Base-by-base conservation (phyloP, 2,113 vertebrate species). In the Galemys pyrenaicus region DNA sequence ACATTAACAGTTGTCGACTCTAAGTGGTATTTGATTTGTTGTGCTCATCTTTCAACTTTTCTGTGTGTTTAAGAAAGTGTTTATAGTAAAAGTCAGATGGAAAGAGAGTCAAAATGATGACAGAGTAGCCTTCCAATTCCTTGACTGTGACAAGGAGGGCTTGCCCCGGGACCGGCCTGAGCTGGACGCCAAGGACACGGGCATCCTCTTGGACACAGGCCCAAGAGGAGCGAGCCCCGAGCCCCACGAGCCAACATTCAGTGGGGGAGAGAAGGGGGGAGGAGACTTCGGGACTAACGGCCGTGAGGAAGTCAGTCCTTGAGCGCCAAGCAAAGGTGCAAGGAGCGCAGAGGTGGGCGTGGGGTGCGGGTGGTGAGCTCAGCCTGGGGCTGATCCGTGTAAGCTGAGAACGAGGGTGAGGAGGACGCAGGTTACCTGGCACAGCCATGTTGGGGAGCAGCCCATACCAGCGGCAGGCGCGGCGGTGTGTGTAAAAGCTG, bases 21-120 rank as follows among this genome's bases (percentile, higher is more conserved):
- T 79, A 75, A 89, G 41, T 54, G 10, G 3, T 32, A 2, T 44
- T 49, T 24, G 4, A 2, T 44, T 49, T 24, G 4, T 32, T 62
- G 7, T 37, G 26, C 3, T 62, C 37, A 51, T 15, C 30, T 92
- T 89, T 68, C 19, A 70, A 70, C 39, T 41, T 83, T 67, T 41
- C 20, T 64, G 35, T 16, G 54, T 37, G 11, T 62, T 91, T 73
- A n/a, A 46, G 49, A 49, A 75, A 67, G 41, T 58, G 16, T 92
- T 91, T 90, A 30, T 58, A 44, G 65, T 71, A 51, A 64, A 56
- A 71, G 2, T 35, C 35, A 16, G 28, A 39, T 51, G 64, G 44
- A 82, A 88, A 89, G 67, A 94, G n/a, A 37, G 54, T 71, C 37
- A 78, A 90, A 87, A 77, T 24, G 28, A 13, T 35, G 37, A 62